phyloP scores from a whole-genome alignment of 2,113 vertebrate genomes.

The Ceratotherium simum region DNA sequence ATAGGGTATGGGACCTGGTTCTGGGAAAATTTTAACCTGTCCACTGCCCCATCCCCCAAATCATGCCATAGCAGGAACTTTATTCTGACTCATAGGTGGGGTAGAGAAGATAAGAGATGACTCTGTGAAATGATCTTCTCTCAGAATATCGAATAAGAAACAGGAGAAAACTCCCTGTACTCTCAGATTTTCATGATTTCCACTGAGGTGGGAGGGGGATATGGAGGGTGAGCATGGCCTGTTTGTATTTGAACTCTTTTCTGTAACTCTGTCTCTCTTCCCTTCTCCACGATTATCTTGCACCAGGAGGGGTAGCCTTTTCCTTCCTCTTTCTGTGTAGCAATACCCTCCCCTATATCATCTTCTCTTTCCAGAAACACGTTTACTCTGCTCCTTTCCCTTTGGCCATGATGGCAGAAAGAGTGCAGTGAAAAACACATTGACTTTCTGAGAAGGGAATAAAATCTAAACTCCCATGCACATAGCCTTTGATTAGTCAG shows the following conservation, averaged over 20 bases:
- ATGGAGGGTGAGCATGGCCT: not conserved
- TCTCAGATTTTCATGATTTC: not conserved
- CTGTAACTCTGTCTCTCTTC: not conserved
- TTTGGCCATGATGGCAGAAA: not conserved
- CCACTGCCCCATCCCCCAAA: not conserved
- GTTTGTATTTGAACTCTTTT: not conserved
- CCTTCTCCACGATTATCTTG: not conserved
- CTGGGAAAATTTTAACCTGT: not conserved
- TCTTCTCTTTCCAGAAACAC: not conserved
- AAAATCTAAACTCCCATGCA: constrained; percentile 8
- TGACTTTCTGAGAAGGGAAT: not conserved
- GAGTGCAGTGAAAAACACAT: not conserved
- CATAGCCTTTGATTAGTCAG: not conserved
- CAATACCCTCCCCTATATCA: not conserved
- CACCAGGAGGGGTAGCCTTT: not conserved
- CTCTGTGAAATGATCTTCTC: not conserved
- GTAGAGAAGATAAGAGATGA: not conserved
- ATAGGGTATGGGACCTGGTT: not conserved
- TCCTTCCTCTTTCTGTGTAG: not conserved
- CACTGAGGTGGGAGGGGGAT: not conserved
- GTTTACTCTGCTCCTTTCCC: not conserved
- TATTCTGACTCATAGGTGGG: not conserved
- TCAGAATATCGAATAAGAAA: not conserved
- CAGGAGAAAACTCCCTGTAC: not conserved
- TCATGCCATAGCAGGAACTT: not conserved